These are phyloP conservation scores for Lutraria rhynchaena DNA, from an alignment of 1,140 invertebrate genomes.

Conservation along the genomic window DNA sequence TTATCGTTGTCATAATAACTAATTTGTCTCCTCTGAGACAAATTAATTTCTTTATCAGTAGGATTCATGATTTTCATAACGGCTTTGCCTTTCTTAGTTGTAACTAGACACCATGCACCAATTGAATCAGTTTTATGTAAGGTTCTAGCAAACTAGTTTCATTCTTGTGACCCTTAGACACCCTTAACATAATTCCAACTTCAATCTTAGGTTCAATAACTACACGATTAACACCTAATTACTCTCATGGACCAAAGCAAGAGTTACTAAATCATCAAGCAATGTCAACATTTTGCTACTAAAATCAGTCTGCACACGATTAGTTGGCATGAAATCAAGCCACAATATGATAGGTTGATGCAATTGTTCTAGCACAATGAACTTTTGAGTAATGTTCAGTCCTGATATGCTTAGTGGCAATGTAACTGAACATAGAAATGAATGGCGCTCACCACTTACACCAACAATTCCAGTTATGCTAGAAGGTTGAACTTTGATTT, in stretches of 20 bases:
- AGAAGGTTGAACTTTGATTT: background rate
- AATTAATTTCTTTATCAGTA: conserved; percentile 24
- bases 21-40: background rate
- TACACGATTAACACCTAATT: conserved; percentile 5
- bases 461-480: background rate
- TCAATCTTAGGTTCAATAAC: conserved; percentile 41
- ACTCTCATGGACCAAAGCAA: background rate
- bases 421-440: background rate
- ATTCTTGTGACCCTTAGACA: conserved; percentile 42
- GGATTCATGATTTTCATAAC: conserved; percentile 55
- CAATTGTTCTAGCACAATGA: background rate
- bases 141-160: conserved; percentile 55
- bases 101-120: conserved; percentile 48
- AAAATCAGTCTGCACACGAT: conserved; percentile 38
- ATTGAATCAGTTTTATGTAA: conserved; percentile 30
- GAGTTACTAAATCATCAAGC: background rate
- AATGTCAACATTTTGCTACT: conserved; percentile 21
- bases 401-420: conserved; percentile 24
- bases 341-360: conserved; percentile 60
- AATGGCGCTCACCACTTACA: conserved; percentile 20
- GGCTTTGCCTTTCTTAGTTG: conserved; percentile 17
- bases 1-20: no score
- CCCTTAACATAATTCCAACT: conserved; percentile 14
- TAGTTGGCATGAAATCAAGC: conserved; percentile 54
- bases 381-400: background rate